These are phyloP conservation scores for Amphiprion percula DNA, from an alignment of 2,113 vertebrate genomes.

Conservation along the genomic window DNA sequence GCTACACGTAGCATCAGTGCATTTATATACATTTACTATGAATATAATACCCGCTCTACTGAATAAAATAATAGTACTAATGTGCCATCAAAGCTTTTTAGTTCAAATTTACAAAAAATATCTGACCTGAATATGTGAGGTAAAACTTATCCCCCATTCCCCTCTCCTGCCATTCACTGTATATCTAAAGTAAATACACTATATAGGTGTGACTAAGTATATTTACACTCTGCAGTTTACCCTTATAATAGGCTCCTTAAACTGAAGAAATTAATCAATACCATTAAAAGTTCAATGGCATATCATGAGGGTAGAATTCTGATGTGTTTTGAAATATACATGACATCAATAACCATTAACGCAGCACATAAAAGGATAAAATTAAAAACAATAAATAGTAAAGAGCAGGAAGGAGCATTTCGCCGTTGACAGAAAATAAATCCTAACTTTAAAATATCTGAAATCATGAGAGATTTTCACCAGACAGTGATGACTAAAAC, in stretches of 20 bases:
- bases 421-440: constrained; percentile 9
- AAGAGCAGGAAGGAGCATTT: constrained; percentile 2
- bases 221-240: constrained; percentile 51
- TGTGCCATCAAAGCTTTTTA: neutral
- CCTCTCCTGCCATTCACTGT: constrained; percentile 13
- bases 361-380: neutral
- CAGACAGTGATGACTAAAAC: constrained; percentile 21
- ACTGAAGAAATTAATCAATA: constrained; percentile 57
- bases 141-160: neutral
- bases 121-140: neutral
- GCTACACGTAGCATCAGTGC: neutral
- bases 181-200: constrained; percentile 16
- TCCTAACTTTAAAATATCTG: neutral
- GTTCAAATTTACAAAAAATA: neutral
- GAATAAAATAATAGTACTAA: neutral
- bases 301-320: constrained; percentile 50
- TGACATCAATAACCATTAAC: constrained; percentile 70
- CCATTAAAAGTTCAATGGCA: constrained; percentile 51
- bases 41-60: neutral
- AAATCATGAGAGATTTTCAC: constrained; percentile 8
- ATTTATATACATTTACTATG: neutral
- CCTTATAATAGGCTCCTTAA: constrained; percentile 61
- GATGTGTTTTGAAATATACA: constrained; percentile 64
- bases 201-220: constrained; percentile 61
- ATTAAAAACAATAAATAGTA: neutral